Conservation (phyloP, 2,888 invertebrate genomes). For the Zaprionus bogoriensis region DNA sequence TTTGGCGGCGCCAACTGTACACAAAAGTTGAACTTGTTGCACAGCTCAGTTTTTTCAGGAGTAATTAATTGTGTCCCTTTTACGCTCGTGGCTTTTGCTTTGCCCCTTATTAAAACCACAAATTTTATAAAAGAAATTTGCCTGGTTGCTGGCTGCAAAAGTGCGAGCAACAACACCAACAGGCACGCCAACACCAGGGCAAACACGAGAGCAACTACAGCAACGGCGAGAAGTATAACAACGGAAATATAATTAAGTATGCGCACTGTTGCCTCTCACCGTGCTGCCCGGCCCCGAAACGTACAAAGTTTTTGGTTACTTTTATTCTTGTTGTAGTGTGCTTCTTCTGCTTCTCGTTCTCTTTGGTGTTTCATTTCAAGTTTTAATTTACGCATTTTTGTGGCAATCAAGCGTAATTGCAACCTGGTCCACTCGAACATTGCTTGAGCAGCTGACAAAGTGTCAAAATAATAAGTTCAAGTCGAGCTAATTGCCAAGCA, state of each 20-base stretch:
- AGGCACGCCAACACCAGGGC: slow-evolving; percentile 1
- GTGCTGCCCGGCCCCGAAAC: slow-evolving; percentile 13
- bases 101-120: slow-evolving; percentile 62
- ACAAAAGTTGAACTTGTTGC: slow-evolving; percentile 67
- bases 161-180: slow-evolving; percentile 9
- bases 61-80: slow-evolving; percentile 72
- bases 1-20: slow-evolving; percentile 39
- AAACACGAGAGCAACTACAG: neutral
- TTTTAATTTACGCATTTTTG: slow-evolving; percentile 62
- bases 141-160: slow-evolving; percentile 26
- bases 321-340: slow-evolving; percentile 23
- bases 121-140: slow-evolving; percentile 52
- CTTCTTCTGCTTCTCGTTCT: neutral
- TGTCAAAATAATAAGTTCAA: neutral
- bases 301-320: slow-evolving; percentile 54
- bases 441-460: slow-evolving; percentile 25
- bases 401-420: slow-evolving; percentile 68
- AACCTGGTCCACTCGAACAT: slow-evolving; percentile 18
- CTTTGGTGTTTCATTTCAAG: slow-evolving; percentile 42
- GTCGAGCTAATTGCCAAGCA: neutral
- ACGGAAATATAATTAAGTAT: slow-evolving; percentile 74
- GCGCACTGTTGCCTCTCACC: slow-evolving; percentile 68
- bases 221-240: slow-evolving; percentile 49
- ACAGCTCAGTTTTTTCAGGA: slow-evolving; percentile 32
- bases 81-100: slow-evolving; percentile 42